phyloP scores from a whole-genome alignment of 2,888 invertebrate genomes.

The Aporophyla lueneburgensis region DNA sequence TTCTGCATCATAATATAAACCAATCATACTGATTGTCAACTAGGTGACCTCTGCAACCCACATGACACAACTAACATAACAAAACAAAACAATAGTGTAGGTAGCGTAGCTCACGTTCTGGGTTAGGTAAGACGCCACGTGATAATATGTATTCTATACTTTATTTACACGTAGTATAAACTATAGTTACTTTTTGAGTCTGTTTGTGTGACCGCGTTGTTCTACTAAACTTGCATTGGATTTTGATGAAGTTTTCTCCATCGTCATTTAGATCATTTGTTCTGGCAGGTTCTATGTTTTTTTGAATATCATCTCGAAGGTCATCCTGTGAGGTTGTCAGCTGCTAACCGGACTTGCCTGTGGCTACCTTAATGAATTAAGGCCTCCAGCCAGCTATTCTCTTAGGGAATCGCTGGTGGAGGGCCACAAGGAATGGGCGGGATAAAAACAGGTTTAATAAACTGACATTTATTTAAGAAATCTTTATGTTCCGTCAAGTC shows the following conservation, averaged over 20 bases:
- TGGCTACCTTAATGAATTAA: no score
- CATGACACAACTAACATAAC: slow-evolving; percentile 24
- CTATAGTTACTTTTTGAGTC: no score
- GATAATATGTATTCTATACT: neutral
- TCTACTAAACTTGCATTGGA: neutral
- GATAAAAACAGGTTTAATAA: neutral
- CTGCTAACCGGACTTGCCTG: no score
- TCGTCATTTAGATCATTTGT: neutral
- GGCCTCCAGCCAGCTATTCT: no score
- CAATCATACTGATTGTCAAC: slow-evolving; percentile 35
- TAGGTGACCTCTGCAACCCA: slow-evolving; percentile 29
- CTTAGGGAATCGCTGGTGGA: no score
- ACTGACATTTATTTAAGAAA: neutral
- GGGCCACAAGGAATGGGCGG: no score
- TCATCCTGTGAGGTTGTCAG: no score
- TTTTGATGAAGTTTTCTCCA: neutral
- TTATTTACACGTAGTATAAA: neutral
- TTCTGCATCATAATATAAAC: slow-evolving; percentile 17
- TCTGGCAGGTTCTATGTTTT: neutral
- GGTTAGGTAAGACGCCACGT: slow-evolving; percentile 8
- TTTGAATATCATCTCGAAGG: no score
- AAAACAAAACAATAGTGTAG: slow-evolving; percentile 31
- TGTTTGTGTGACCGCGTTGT: neutral
- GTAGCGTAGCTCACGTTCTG: slow-evolving; percentile 5
- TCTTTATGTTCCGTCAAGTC: neutral